Evolutionary conservation across 2,113 vertebrate species (phyloP).

Genomic region (Eulacestoma nigropectus): DNA sequence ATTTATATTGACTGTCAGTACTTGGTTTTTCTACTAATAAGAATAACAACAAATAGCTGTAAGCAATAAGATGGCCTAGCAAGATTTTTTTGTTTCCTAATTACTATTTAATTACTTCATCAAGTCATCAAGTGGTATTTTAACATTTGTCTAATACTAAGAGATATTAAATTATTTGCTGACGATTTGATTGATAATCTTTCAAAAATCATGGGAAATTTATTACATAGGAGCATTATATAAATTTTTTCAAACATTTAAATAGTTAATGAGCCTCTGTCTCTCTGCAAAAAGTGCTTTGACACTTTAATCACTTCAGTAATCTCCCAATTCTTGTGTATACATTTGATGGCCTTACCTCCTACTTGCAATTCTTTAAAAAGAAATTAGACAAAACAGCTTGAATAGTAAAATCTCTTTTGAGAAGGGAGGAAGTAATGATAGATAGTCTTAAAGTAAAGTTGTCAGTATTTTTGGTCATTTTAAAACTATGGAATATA

Average conservation of each 20-base stretch:
- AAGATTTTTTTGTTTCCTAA: background rate
- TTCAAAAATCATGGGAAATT: slow-evolving; percentile 24
- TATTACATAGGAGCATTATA: background rate
- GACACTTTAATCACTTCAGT: background rate
- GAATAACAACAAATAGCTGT: background rate
- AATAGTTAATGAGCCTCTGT: background rate
- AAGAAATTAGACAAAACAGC: background rate
- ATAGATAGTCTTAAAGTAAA: background rate
- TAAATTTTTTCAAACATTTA: background rate
- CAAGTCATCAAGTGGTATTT: background rate
- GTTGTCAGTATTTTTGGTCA: background rate
- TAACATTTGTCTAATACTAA: slow-evolving; percentile 30
- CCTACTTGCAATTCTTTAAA: background rate
- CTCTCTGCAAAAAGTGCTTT: background rate
- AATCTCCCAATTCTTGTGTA: background rate
- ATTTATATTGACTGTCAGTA: background rate
- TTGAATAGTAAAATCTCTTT: background rate
- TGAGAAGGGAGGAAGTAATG: background rate
- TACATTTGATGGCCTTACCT: background rate
- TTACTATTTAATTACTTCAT: background rate
- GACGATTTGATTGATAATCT: slow-evolving; percentile 26
- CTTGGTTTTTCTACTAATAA: background rate
- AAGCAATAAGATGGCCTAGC: background rate
- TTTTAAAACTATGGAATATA: background rate
- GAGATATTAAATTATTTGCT: slow-evolving; percentile 25